Evolutionary conservation across 2,888 invertebrate species (phyloP).

Genomic region (Dolomedes plantarius): DNA sequence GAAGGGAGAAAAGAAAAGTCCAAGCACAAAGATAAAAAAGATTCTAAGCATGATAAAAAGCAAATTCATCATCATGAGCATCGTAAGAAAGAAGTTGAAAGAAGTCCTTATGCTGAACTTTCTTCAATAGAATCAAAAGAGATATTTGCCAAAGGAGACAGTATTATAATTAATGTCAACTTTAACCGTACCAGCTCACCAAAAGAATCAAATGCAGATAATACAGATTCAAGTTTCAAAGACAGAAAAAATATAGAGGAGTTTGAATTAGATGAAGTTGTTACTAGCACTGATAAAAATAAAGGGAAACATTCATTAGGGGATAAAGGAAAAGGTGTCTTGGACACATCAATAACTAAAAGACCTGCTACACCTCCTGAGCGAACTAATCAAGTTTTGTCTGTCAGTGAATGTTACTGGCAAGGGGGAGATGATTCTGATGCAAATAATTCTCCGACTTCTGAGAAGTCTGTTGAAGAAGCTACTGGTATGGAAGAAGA

Average conservation of each 20-base stretch:
- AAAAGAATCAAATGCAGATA: conserved; percentile 37
- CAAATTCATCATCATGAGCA: conserved; percentile 60
- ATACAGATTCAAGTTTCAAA: conserved; percentile 28
- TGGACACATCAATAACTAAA: conserved; percentile 25
- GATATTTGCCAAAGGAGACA: conserved; percentile 94
- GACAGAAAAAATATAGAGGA: conserved; percentile 45
- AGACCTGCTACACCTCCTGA: conserved; percentile 62
- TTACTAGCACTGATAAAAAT: conserved; percentile 19
- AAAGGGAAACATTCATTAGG: conserved; percentile 31
- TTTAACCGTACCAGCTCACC: conserved; percentile 78
- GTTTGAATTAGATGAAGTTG: conserved; percentile 24
- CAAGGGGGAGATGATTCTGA: conserved; percentile 64
- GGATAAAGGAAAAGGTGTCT: conserved; percentile 31
- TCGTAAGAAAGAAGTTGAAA: conserved; percentile 53
- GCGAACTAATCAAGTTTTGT: conserved; percentile 43
- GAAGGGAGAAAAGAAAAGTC: conserved; percentile 70
- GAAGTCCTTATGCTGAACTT: conserved; percentile 53
- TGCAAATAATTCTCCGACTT: conserved; percentile 39
- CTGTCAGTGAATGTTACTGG: conserved; percentile 64
- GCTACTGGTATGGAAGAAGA: conserved; percentile 29
- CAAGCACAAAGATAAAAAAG: conserved; percentile 73
- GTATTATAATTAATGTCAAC: conserved; percentile 93
- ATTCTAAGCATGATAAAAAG: conserved; percentile 72
- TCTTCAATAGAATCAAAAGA: conserved; percentile 81
- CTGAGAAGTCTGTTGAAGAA: conserved; percentile 46